phyloP scores from a whole-genome alignment of 2,797 vertebrate species.

The Ctenopoma multispine region DNA sequence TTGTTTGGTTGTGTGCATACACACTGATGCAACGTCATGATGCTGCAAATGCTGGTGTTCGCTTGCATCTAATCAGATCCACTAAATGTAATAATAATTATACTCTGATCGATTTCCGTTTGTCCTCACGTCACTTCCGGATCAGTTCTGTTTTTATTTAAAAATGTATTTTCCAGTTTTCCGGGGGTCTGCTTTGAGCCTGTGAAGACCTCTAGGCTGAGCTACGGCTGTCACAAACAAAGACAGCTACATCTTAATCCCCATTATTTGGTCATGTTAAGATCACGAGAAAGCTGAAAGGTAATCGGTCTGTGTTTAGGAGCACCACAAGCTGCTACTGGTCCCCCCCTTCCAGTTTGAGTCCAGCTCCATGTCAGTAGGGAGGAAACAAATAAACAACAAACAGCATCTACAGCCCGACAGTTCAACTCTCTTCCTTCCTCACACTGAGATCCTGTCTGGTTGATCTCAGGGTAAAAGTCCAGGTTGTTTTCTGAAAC shows the following conservation, averaged over 20 bases:
- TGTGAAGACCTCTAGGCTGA: conserved; percentile 21
- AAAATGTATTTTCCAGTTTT: no score
- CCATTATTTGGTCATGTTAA: conserved; percentile 37
- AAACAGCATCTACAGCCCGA: conserved; percentile 9
- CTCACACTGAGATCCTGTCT: no score
- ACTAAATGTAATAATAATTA: no score
- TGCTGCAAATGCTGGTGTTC: background rate
- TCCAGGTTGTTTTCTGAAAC: background rate
- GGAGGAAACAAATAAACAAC: conserved; percentile 41
- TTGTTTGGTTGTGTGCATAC: no score
- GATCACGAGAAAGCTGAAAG: conserved; percentile 22
- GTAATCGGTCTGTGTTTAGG: conserved; percentile 24
- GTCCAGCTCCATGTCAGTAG: conserved; percentile 50
- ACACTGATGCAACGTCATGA: no score
- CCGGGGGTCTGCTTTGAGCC: background rate
- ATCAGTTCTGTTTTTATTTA: background rate
- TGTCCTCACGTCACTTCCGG: no score
- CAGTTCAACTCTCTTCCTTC: background rate
- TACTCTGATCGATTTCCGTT: no score
- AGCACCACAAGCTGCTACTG: conserved; percentile 54
- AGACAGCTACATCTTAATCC: conserved; percentile 45
- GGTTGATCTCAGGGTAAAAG: background rate
- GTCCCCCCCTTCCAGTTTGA: conserved; percentile 43
- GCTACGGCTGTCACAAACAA: conserved; percentile 15
- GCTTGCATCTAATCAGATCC: no score